A percentile compares a stretch with the other conserved stretches of the same genome.
Evolutionary conservation across 92 coral and sea anemone species (phyloP).

Genomic region (Umimayanthus kanabou): DNA sequence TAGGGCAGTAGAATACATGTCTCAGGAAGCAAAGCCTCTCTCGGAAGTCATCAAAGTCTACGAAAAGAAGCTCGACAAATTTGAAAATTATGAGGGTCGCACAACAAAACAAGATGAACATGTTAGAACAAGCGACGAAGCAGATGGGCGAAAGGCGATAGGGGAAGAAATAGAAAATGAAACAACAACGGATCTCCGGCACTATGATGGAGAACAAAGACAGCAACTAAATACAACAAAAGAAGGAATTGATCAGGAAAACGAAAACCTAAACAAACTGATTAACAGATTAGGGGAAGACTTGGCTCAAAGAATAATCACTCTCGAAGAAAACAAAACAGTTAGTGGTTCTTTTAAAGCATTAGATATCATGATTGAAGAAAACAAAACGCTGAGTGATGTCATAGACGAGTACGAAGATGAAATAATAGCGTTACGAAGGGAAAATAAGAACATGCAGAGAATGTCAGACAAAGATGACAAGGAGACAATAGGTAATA

Average conservation of each 20-base stretch:
- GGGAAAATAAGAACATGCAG: slow-evolving; percentile 47
- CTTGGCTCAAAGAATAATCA: slow-evolving; percentile 1
- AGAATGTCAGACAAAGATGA: slow-evolving; percentile 42
- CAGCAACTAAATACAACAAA: neutral
- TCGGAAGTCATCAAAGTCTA: slow-evolving; percentile 13
- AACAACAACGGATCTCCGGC: neutral
- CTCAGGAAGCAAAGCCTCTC: slow-evolving; percentile 22
- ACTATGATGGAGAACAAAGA: neutral
- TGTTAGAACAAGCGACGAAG: neutral
- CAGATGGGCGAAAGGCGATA: neutral
- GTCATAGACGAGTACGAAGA: slow-evolving; percentile 72
- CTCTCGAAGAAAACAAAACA: slow-evolving; percentile 1
- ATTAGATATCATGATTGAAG: slow-evolving; percentile 56
- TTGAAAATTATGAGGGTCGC: neutral
- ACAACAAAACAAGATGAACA: neutral
- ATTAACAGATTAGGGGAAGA: slow-evolving; percentile 22
- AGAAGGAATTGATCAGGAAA: neutral
- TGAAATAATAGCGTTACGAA: slow-evolving; percentile 51
- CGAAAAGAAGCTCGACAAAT: neutral
- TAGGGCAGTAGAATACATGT: slow-evolving; percentile 4
- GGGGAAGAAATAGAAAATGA: neutral
- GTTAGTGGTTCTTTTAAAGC: slow-evolving; percentile 38
- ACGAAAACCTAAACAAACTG: slow-evolving; percentile 7
- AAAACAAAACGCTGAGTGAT: slow-evolving; percentile 60
- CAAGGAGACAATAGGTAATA: slow-evolving; percentile 49